Evolutionary conservation across 2,797 vertebrate genomes (phyloP), one percentile per base, ranked within the genome.

Genomic region (Eulemur rubriventer): DNA sequence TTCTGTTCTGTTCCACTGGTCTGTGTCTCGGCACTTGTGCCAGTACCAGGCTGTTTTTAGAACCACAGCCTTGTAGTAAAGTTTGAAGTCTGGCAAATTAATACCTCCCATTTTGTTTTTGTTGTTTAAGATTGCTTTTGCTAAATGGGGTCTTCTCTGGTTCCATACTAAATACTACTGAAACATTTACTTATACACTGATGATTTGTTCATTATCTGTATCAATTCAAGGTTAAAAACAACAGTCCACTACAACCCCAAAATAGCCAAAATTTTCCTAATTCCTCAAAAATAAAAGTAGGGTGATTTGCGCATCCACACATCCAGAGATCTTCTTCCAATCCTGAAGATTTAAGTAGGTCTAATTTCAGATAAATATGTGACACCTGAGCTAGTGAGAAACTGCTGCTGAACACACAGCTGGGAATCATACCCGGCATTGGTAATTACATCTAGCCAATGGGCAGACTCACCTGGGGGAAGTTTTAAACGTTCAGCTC

Each of bases 201-300:
- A 59, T 13, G 11, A 82, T 76, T 92, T 73, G 52, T 82, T 30
- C 35, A 79, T 28, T 73, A 1, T 79, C n/a, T 69, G 14, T 72
- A 86, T 38, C 59, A 33, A 85, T 85, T 92, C 76, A 81, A 72
- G 63, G 26, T 75, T 59, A 81, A 92, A 91, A 93, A 88, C 17
- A 88, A 59, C 20, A 38, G n/a, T 83, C 28, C 33, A 94, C 17
- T 9, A 75, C 67, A 96, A 90, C 7, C 33, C 26, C 41, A 38
- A 3, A 90, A 69, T 94, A 72, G 38, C 4, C 4, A 28, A 78
- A 9, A 18, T 88, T 95, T 94, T 80, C 59, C 78, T 76, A 84
- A 94, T 87, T 88, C 28, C 28, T 89, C 57, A 96, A 63, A 89
- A 92, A 81, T 59, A 78, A 67, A 88, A 96, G 48, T 87, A 20